Conservation (phyloP, 2,113 vertebrate genomes). For the human (Homo sapiens) region GRCh38 chr4:110310001-110310500, state of each 20-base stretch:
- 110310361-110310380: background rate
- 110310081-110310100: background rate
- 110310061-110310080: background rate
- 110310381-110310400: background rate
- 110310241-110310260: background rate
- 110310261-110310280: background rate
- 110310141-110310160: background rate
- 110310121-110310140: background rate
- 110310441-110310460: background rate
- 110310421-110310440: background rate
- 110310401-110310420: background rate
- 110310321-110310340: background rate
- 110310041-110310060: background rate
- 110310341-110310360: background rate
- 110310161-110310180: background rate
- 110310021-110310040: background rate
- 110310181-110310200: background rate
- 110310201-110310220: background rate
- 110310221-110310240: background rate
- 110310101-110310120: background rate
- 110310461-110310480: background rate
- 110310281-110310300: background rate
- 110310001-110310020: background rate
- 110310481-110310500: background rate
- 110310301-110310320: background rate